A percentile compares a stretch with the other conserved stretches of the same genome.
Evolutionary conservation across 2,888 invertebrate species (phyloP).

Genomic region (Blastobasis lacticolella): DNA sequence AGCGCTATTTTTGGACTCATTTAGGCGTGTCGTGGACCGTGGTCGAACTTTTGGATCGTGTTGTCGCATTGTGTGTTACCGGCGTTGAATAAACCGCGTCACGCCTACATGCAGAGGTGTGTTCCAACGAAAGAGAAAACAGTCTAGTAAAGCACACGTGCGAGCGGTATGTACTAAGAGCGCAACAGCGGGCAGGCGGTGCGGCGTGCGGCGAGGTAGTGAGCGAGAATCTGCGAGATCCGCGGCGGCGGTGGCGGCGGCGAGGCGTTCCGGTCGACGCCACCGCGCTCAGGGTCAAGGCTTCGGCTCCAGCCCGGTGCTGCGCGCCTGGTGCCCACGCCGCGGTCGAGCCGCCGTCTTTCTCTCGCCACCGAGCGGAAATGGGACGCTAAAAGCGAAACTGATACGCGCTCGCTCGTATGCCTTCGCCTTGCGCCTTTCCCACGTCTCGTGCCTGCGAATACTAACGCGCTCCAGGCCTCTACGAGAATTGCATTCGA

Average conservation of each 20-base stretch:
- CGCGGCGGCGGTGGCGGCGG: conserved; percentile 46
- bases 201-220: conserved; percentile 11
- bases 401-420: conserved; percentile 24
- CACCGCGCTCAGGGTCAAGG: conserved; percentile 73
- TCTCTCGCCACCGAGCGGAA: conserved; percentile 46
- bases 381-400: conserved; percentile 58
- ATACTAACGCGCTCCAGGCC: no score
- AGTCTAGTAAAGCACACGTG: conserved; percentile 52
- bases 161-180: conserved; percentile 60
- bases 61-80: no score
- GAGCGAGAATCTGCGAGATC: conserved; percentile 59
- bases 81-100: neutral
- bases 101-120: neutral
- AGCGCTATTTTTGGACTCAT: no score
- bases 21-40: no score
- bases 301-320: conserved; percentile 59
- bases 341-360: conserved; percentile 32
- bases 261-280: conserved; percentile 72
- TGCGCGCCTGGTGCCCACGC: conserved; percentile 55
- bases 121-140: conserved; percentile 46
- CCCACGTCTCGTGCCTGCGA: conserved; percentile 16
- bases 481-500: conserved; percentile 1
- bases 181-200: conserved; percentile 47
- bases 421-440: conserved; percentile 14
- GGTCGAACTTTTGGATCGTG: no score